phyloP scores from a whole-genome alignment of 2,888 invertebrate species.

The Himalopsyche tibetana region DNA sequence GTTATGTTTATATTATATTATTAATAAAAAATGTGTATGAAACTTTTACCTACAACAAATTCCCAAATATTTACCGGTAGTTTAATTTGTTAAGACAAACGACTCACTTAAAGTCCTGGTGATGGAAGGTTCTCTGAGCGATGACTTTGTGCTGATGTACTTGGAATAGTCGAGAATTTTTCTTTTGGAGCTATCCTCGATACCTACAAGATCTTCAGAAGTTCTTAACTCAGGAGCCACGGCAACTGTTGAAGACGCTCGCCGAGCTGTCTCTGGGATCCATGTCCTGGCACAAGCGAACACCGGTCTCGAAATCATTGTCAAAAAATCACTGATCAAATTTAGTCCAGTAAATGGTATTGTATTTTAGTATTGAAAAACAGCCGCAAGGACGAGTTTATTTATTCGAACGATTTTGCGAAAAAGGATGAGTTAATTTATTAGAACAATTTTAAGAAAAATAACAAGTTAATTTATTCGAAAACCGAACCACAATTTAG shows the following conservation, averaged over 20 bases:
- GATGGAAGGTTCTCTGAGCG: constrained; percentile 71
- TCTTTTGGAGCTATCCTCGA: constrained; percentile 47
- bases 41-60: no score
- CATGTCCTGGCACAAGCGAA: constrained; percentile 2
- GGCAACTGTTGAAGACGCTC: constrained; percentile 47
- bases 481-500: no score
- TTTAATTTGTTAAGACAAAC: neutral
- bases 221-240: constrained; percentile 35
- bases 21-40: no score
- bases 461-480: no score
- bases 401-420: no score
- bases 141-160: constrained; percentile 71
- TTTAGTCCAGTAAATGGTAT: no score
- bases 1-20: no score
- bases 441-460: no score
- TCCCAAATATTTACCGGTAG: no score
- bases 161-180: constrained; percentile 70
- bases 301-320: constrained; percentile 3
- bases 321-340: neutral
- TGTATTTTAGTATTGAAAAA: no score
- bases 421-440: no score
- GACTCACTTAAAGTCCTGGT: constrained; percentile 74
- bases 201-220: constrained; percentile 41
- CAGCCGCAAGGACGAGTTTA: no score
- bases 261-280: neutral